Evolutionary conservation across 2,888 invertebrate species (phyloP), one percentile per base, ranked within the genome.

Genomic region (Leucozona laternaria): DNA sequence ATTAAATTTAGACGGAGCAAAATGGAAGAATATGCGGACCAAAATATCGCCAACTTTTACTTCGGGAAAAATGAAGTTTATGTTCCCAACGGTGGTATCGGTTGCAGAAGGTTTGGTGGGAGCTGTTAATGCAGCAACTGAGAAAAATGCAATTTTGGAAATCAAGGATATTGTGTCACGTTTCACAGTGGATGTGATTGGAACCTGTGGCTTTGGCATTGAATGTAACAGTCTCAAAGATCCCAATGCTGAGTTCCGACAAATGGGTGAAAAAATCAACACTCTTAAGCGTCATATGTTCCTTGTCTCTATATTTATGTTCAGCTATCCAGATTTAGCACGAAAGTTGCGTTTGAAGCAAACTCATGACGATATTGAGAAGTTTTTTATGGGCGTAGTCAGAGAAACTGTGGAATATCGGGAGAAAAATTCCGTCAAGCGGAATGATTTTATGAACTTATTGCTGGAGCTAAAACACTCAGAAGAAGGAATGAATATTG

Each of bases 401-500:
- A 85, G 89, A 7, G 92, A 93, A 2, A 93, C 92, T 0, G 90
- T 93, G 0, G 89, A 90, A 2, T 90, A 91, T 48, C 89, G 93
- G 20, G 92, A 93, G 68, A 77, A 90, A 73, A 90, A 92, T 50
- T 90, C 93, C 1, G 88, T 94, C 0, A 90, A 89, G 0, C 90
- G 94, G 31, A 93, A 94, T 76, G 95, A 94, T 90, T 94, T 95
- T 87, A 90, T 95, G 66, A 94, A 95, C 88, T 89, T 94, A 1
- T 90, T 94, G 68, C 91, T 94, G 31, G 92, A 94, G 50, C 88
- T 94, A 22, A 94, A 93, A 2, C 70, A 55, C 0, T 73, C 43
- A 0, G 76, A 72, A 85, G 2, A 88, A 81, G 88, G 88, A 0
- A 71, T 89, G 2, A 71, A 91, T 0, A 81, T 88, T 3, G 89